phyloP scores from a whole-genome alignment of 1,140 invertebrate species.

The Trialeurodes vaporariorum region DNA sequence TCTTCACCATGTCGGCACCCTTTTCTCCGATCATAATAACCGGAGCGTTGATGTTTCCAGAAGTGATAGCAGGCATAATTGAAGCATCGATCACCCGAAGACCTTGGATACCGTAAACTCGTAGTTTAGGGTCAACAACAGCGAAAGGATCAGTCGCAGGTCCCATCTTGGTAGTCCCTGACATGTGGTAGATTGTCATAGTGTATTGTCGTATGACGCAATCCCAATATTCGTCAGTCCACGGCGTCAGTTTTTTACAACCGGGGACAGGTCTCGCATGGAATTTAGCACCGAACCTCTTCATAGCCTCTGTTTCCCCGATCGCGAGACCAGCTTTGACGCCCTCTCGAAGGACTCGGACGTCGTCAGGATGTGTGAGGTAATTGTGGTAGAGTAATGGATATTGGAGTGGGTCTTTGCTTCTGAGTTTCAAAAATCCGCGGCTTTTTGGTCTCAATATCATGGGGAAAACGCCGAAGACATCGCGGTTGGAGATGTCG shows the following conservation, averaged over 20 bases:
- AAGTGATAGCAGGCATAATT: conserved; percentile 68
- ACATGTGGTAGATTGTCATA: conserved; percentile 77
- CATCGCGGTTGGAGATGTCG: conserved; percentile 54
- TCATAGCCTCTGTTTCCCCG: conserved; percentile 40
- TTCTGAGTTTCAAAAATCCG: conserved; percentile 61
- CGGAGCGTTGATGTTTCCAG: conserved; percentile 75
- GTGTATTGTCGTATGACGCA: conserved; percentile 50
- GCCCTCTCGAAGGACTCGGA: conserved; percentile 64
- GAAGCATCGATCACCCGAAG: conserved; percentile 68
- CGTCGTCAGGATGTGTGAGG: conserved; percentile 66
- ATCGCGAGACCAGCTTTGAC: conserved; percentile 72
- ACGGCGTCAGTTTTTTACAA: conserved; percentile 54
- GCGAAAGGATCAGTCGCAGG: conserved; percentile 57
- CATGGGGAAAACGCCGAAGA: conserved; percentile 73
- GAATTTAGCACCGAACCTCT: conserved; percentile 55
- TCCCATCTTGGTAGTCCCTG: conserved; percentile 60
- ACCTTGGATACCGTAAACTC: conserved; percentile 60
- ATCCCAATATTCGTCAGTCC: conserved; percentile 27
- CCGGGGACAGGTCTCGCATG: conserved; percentile 59
- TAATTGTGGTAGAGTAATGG: conserved; percentile 85
- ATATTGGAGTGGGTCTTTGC: conserved; percentile 68
- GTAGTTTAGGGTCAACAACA: conserved; percentile 65
- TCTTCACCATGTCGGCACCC: conserved; percentile 73
- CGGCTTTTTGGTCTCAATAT: conserved; percentile 71
- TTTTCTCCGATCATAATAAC: conserved; percentile 91